Conservation (phyloP, 2,113 vertebrate species). For the Mastomys coucha region DNA sequence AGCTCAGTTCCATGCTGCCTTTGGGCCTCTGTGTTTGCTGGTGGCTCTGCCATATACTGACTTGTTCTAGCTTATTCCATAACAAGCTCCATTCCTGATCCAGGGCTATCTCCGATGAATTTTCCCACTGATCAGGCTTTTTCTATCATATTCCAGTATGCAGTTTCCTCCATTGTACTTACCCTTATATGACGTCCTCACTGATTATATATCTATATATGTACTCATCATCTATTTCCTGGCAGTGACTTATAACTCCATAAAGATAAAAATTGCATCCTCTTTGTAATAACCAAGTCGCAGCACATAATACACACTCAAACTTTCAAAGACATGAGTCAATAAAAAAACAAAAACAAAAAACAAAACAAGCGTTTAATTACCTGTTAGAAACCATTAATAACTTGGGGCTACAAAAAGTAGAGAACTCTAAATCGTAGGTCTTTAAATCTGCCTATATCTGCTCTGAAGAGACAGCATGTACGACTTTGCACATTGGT, state of each 20-base stretch:
- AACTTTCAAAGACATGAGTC: slow-evolving; percentile 43
- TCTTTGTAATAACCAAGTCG: not conserved
- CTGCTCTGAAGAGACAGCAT: slow-evolving; percentile 4
- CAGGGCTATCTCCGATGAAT: not conserved
- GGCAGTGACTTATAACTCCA: not conserved
- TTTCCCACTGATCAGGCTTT: not conserved
- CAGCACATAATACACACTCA: not conserved
- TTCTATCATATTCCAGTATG: not conserved
- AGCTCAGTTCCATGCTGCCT: not conserved
- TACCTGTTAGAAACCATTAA: not conserved
- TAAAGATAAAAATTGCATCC: not conserved
- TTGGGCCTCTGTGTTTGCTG: not conserved
- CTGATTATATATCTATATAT: not conserved
- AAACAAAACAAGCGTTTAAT: not conserved
- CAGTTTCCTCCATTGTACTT: not conserved
- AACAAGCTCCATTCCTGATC: not conserved
- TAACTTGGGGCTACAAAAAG: not conserved
- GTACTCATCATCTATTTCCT: not conserved
- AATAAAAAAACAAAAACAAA: not conserved
- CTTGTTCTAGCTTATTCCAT: not conserved
- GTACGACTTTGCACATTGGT: slow-evolving; percentile 8
- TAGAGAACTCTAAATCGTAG: not conserved
- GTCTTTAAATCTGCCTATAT: slow-evolving; percentile 30
- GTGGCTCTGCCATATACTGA: not conserved
- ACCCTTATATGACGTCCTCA: not conserved